Evolutionary conservation across 23 tunicate species (phyloP).

Genomic region (Trididemnum nubilum): DNA sequence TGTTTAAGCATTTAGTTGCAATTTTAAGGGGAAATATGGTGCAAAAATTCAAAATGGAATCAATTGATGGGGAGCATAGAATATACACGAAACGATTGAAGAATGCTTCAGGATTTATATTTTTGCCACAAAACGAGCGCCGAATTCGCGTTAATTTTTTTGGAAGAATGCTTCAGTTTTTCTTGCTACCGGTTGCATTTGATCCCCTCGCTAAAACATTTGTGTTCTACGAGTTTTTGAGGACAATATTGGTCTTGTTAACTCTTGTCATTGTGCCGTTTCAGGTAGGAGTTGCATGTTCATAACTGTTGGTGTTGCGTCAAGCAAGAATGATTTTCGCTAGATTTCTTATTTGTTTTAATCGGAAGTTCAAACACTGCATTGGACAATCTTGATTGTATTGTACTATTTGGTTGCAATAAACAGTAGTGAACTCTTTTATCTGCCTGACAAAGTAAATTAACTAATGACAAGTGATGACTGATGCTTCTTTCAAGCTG

Average conservation of each 20-base stretch:
- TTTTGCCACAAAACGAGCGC: neutral
- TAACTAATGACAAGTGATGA: too few relatives aligned
- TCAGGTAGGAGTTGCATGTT: slow-evolving; percentile 47
- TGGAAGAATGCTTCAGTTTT: slow-evolving; percentile 17
- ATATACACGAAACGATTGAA: slow-evolving; percentile 42
- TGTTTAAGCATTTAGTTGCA: too few relatives aligned
- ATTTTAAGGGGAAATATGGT: neutral
- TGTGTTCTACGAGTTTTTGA: slow-evolving; percentile 46
- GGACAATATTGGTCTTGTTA: slow-evolving; percentile 32
- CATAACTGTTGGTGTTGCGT: too few relatives aligned
- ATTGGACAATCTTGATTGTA: too few relatives aligned
- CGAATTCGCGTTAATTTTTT: neutral
- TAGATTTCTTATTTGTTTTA: too few relatives aligned
- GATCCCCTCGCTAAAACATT: slow-evolving; percentile 59
- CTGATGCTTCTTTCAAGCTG: too few relatives aligned
- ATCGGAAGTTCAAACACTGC: too few relatives aligned
- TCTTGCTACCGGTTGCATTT: slow-evolving; percentile 72
- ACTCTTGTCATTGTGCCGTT: slow-evolving; percentile 72
- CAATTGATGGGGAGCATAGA: slow-evolving; percentile 43
- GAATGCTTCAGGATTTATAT: neutral
- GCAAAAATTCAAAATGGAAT: slow-evolving; percentile 31
- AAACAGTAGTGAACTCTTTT: too few relatives aligned
- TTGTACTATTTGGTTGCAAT: too few relatives aligned
- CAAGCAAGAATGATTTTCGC: too few relatives aligned
- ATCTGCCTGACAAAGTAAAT: too few relatives aligned